Evolutionary conservation across 2,888 invertebrate species (phyloP), one percentile per base, ranked within the genome.

Genomic region (Heliconius aoede): DNA sequence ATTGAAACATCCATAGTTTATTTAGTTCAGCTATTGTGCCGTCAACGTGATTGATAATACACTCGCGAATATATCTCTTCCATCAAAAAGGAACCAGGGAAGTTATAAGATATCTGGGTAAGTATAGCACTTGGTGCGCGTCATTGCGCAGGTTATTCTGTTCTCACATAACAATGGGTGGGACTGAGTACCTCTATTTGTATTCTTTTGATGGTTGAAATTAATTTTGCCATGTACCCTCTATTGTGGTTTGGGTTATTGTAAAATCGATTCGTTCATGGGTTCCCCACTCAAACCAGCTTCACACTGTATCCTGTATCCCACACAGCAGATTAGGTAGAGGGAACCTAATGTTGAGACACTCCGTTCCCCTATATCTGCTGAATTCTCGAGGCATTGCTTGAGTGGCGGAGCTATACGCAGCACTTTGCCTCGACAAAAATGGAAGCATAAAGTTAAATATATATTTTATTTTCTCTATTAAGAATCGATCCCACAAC

Each of bases 1-100:
- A n/a, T 72, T 65, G 65, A 65, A 65, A 69, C 24, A 46, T 1
- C 46, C 46, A 40, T 72, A 72, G 26, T 74, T 74, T 68, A 68
- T 74, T 74, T 74, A 74, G 58, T 28, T 60, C 46, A 79, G 78
- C 78, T 79, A 55, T 82, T 81, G 81, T 80, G 64, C 79, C 81
- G 82, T 79, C 81, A 64, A 61, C 72, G 71, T 83, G 83, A 83
- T 78, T 78, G 81, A 83, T 83, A 75, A 76, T 77, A 79, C 80
- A 79, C 80, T 80, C 79, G 72, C 76, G 40, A 74, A 76, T 81
- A 76, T 80, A 80, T 81, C 74, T 79, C 74, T 76, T 51, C 74
- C 69, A 72, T 77, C 77, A 74, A 76, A 76, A 78, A n/a, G n/a
- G n/a, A n/a, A 75, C 78, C 67, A 71, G 46, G 51, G 61, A 73